phyloP scores from a whole-genome alignment of 2,113 vertebrate species.

The Formicarius rufipectus region DNA sequence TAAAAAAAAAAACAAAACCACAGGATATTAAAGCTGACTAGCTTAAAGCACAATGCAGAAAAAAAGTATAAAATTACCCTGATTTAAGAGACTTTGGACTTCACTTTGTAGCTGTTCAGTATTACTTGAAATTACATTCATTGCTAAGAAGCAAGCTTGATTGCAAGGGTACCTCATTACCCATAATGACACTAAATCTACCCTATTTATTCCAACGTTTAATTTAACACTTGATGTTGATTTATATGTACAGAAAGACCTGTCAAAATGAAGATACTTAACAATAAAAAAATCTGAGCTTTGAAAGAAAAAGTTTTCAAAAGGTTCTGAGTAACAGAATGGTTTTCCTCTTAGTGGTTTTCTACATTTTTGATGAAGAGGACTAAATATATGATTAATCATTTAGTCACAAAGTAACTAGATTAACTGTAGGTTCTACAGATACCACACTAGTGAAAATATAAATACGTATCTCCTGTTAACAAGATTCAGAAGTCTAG shows the following conservation, averaged over 20 bases:
- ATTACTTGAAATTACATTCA: slow-evolving; percentile 30
- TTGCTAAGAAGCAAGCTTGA: slow-evolving; percentile 50
- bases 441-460: background rate
- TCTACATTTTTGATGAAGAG: background rate
- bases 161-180: slow-evolving; percentile 50
- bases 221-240: slow-evolving; percentile 40
- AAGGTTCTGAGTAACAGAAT: background rate
- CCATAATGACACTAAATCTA: slow-evolving; percentile 50
- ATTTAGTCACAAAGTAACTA: background rate
- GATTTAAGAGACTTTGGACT: slow-evolving; percentile 3
- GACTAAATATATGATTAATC: background rate
- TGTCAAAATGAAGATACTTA: slow-evolving; percentile 13
- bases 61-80: background rate
- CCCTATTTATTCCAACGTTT: slow-evolving; percentile 47
- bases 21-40: background rate
- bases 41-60: background rate
- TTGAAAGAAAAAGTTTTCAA: background rate
- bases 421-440: background rate
- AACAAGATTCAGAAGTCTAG: background rate
- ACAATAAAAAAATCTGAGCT: background rate
- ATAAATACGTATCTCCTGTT: background rate
- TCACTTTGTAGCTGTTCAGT: background rate
- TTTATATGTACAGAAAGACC: slow-evolving; percentile 9
- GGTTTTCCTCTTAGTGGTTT: background rate
- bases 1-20: background rate